Conservation (phyloP, 2,113 vertebrate species). For the Hippocampus guttulatus region DNA sequence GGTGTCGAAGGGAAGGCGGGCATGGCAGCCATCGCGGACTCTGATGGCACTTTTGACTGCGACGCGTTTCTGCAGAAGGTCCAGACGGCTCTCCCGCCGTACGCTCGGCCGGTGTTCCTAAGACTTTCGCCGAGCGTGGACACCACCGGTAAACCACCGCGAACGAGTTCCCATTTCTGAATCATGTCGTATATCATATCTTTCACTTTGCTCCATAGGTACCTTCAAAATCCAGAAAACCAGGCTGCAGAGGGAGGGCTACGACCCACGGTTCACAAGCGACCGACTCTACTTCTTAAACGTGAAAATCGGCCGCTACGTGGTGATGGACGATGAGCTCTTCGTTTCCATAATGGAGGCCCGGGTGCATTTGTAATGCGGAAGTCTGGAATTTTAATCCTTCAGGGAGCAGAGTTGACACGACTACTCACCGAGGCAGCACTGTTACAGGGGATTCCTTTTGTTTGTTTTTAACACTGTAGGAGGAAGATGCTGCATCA, state of each 20-base stretch:
- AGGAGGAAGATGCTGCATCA: conserved; percentile 37
- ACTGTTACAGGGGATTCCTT: conserved; percentile 37
- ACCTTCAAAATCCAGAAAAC: conserved; percentile 96
- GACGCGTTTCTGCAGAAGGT: conserved; percentile 73
- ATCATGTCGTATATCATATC: background rate
- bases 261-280: conserved; percentile 75
- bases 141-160: conserved; percentile 75
- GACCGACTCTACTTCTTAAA: conserved; percentile 87
- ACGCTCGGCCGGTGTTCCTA: conserved; percentile 86
- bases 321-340: conserved; percentile 74
- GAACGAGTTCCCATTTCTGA: background rate
- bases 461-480: conserved; percentile 50
- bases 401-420: conserved; percentile 35
- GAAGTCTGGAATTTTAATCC: conserved; percentile 20
- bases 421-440: conserved; percentile 34
- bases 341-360: conserved; percentile 72
- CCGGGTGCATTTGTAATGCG: conserved; percentile 71
- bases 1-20: conserved; percentile 89
- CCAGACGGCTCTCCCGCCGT: conserved; percentile 79
- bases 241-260: conserved; percentile 82
- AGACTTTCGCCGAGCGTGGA: conserved; percentile 83
- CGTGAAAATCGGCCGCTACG: conserved; percentile 71
- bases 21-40: conserved; percentile 85
- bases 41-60: conserved; percentile 71
- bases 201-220: conserved; percentile 58